Evolutionary conservation across 2,888 invertebrate genomes (phyloP).

Genomic region (Microchrysa polita): DNA sequence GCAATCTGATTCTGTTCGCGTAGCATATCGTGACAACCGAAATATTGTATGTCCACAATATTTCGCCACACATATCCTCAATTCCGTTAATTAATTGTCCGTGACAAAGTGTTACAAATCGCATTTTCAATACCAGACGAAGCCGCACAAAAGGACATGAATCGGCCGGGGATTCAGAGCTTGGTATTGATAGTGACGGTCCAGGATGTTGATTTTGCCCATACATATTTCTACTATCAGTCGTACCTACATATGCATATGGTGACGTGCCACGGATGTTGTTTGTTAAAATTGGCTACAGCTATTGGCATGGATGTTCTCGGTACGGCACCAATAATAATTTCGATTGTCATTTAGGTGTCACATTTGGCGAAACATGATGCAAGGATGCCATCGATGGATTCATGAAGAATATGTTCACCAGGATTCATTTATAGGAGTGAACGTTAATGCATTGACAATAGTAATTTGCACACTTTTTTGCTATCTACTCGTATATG

Average conservation of each 20-base stretch:
- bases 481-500: no score
- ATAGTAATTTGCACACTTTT: conserved; percentile 44
- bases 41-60: conserved; percentile 23
- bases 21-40: no score
- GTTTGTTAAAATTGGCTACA: not conserved
- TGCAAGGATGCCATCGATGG: not conserved
- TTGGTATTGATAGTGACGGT: not conserved
- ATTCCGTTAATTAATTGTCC: conserved; percentile 40
- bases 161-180: not conserved
- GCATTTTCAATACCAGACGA: conserved; percentile 2
- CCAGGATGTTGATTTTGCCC: not conserved
- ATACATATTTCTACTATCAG: conserved; percentile 6
- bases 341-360: conserved; percentile 34
- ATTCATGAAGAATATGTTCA: not conserved
- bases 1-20: no score
- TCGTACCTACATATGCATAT: no score
- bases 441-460: not conserved
- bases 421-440: not conserved
- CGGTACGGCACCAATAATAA: not conserved
- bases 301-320: not conserved
- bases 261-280: no score
- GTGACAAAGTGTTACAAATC: conserved; percentile 42
- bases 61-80: conserved; percentile 34
- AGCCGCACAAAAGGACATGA: not conserved
- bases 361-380: conserved; percentile 33